A percentile compares a stretch with the other conserved stretches of the same genome.
These are phyloP conservation scores for Vulpes ferrilata DNA, from an alignment of 2,113 vertebrate species.

Conservation along the genomic window DNA sequence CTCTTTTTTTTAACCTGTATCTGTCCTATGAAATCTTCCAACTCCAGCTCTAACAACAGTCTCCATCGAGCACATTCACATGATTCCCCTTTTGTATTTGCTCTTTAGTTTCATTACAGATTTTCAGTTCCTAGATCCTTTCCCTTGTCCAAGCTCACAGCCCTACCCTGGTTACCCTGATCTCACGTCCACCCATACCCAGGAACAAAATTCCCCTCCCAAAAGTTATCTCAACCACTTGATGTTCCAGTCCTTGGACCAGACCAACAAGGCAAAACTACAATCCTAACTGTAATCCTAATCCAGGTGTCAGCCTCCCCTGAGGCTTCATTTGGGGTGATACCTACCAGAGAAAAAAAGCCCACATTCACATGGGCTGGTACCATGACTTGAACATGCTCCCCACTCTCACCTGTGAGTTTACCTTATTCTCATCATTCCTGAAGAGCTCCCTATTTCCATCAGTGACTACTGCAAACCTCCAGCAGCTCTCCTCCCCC, in stretches of 20 bases:
- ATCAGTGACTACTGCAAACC: not conserved
- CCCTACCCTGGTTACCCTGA: not conserved
- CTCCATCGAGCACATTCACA: not conserved
- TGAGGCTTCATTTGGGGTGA: not conserved
- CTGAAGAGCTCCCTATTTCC: not conserved
- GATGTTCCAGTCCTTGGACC: not conserved
- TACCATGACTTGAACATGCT: accelerated
- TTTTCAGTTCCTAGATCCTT: not conserved
- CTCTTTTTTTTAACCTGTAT: not conserved
- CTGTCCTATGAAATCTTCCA: not conserved
- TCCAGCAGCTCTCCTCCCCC: not conserved
- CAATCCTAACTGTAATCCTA: not conserved
- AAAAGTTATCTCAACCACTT: not conserved
- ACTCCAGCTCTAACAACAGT: not conserved
- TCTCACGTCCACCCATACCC: not conserved
- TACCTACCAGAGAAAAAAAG: not conserved
- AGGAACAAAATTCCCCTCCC: not conserved
- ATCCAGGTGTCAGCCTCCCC: not conserved
- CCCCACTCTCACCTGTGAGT: not conserved
- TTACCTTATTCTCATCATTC: not conserved
- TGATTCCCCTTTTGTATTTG: not conserved
- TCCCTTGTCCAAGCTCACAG: not conserved
- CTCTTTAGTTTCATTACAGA: not conserved
- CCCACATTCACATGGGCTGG: not conserved
- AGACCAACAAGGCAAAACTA: not conserved